Evolutionary conservation across 2,113 vertebrate genomes (phyloP).

Genomic region (Clarias batrachus): DNA sequence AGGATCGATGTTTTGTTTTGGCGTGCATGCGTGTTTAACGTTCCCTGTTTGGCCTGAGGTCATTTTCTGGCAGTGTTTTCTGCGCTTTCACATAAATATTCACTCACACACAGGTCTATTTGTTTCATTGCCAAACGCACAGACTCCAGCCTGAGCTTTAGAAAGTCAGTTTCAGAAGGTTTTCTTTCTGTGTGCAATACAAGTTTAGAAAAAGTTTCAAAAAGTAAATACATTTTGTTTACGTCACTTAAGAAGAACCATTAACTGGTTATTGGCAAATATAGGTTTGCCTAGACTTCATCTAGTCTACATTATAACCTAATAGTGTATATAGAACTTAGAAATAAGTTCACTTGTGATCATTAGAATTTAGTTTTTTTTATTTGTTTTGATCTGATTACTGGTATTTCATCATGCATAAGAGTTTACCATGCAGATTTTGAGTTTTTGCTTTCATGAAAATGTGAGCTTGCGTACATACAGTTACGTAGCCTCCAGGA

Average conservation of each 20-base stretch:
- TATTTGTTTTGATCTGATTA: not conserved
- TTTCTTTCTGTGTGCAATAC: not conserved
- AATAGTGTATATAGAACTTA: not conserved
- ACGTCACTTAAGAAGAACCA: not conserved
- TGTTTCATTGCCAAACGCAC: not conserved
- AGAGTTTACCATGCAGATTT: not conserved
- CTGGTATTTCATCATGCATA: not conserved
- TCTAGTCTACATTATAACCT: too few relatives aligned
- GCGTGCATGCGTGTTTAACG: not conserved
- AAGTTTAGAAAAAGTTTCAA: not conserved
- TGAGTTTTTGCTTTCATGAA: not conserved
- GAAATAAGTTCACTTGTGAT: not conserved
- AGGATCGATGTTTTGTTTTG: not conserved
- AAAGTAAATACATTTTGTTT: not conserved
- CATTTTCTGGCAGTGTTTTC: not conserved
- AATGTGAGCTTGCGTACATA: not conserved
- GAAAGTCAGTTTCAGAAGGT: not conserved
- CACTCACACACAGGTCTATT: not conserved
- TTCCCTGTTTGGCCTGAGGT: not conserved
- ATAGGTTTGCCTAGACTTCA: not conserved
- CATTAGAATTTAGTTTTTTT: not conserved
- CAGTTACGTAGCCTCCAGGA: too few relatives aligned
- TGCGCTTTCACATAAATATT: not conserved
- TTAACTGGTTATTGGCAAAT: not conserved
- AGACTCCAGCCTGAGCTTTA: not conserved